phyloP scores from a whole-genome alignment of 64 coral and sea anemone species.

The Montipora capricornis region DNA sequence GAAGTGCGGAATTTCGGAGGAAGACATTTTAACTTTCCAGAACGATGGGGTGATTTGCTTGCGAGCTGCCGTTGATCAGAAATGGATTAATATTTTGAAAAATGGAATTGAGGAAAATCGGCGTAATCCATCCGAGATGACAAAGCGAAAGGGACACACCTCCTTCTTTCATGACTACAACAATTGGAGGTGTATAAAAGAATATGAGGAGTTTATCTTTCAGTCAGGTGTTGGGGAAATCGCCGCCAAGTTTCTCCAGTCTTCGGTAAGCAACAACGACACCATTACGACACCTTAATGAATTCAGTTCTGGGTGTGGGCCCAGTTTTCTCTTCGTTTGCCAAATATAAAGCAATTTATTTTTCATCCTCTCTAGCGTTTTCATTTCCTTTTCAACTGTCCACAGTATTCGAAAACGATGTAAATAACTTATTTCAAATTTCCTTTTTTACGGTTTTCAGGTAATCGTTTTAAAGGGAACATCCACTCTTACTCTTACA shows the following conservation, averaged over 20 bases:
- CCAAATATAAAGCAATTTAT: too few species aligned
- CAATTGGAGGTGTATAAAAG: constrained; percentile 18
- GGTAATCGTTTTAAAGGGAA: too few species aligned
- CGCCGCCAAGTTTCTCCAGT: constrained; percentile 25
- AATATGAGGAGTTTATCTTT: constrained; percentile 50
- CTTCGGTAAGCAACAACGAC: constrained; percentile 15
- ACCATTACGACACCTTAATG: too few species aligned
- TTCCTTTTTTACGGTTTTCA: too few species aligned
- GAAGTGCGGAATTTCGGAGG: background rate
- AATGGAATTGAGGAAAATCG: constrained; percentile 46
- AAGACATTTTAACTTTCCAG: constrained; percentile 30
- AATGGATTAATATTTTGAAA: constrained; percentile 29
- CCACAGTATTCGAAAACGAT: too few species aligned
- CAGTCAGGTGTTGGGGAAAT: constrained; percentile 35
- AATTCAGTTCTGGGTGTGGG: too few species aligned
- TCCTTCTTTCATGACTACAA: constrained; percentile 57
- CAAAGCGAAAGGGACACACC: constrained; percentile 37
- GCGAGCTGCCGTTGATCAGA: constrained; percentile 15
- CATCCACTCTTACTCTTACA: too few species aligned
- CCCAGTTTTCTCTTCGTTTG: too few species aligned
- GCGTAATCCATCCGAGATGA: constrained; percentile 41
- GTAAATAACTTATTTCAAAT: too few species aligned
- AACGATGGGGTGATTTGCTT: constrained; percentile 50
- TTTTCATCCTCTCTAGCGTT: too few species aligned
- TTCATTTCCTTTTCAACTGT: too few species aligned